Evolutionary conservation across 2,797 vertebrate species (phyloP), one percentile per base, ranked within the genome.

Genomic region (Channallabes apus): DNA sequence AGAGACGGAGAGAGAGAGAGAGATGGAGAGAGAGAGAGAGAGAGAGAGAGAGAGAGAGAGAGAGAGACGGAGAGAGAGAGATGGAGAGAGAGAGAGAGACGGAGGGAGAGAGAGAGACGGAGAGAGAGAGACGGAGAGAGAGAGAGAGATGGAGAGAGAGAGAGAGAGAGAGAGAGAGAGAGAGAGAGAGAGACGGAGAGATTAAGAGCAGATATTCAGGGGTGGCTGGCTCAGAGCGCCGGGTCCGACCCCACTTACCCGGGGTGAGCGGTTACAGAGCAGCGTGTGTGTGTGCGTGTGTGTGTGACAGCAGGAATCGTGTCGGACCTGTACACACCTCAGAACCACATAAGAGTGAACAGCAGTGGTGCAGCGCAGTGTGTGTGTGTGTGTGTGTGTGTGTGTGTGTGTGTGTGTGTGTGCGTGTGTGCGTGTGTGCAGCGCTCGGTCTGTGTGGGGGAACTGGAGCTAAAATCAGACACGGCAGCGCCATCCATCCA

Each of bases 131-230:
- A 38, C 77, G 41, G 77, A 62, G 68, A 41, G 38, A 41, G 38
- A 41, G 38, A 41, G 7, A 41, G 38, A 41, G 6, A 6, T 6
- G 38, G 80, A 69, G 62, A 24, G 80, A 18, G 22, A 71, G 54
- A 68, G 22, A 7, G 72, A 80, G 75, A 18, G 32, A 76, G 54
- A 68, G 22, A 7, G 72, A 80, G 75, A 84, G 58, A 79, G 51
- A 80, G 84, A 35, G 75, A 85, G 27, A 82, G 67, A 84, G 41
- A 81, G 54, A 82, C 35, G 51, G 69, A 75, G 32, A 62, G 69
- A 86, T 79, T 71, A 86, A 82, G 75, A 78, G 75, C 58, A 64
- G 75, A 65, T 75, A 20, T 71, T 73, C 82, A 69, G 82, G 80
- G 85, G 58, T 83, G 85, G 65, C 58, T 86, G 75, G 29, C 29